A percentile compares a stretch with the other conserved stretches of the same genome.
These are phyloP conservation scores for Limnephilus marmoratus DNA, from an alignment of 2,888 invertebrate genomes.

Conservation along the genomic window DNA sequence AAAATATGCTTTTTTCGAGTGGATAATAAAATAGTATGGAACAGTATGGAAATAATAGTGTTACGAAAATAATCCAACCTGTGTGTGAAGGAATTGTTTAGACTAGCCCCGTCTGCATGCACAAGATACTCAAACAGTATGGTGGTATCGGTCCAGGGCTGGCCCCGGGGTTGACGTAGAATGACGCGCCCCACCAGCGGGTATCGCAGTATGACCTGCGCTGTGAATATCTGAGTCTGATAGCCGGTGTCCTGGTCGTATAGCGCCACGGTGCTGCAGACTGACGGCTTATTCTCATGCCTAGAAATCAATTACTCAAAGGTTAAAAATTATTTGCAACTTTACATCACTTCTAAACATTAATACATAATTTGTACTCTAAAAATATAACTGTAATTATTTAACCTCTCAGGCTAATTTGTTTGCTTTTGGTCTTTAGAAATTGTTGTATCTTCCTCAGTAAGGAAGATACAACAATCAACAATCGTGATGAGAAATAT, in stretches of 20 bases:
- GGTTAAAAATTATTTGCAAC: neutral
- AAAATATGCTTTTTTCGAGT: no score
- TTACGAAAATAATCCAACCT: conserved; percentile 70
- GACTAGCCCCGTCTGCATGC: conserved; percentile 89
- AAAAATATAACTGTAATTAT: no score
- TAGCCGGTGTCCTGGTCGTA: conserved; percentile 82
- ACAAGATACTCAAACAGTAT: conserved; percentile 90
- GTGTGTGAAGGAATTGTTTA: conserved; percentile 85
- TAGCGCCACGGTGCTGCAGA: conserved; percentile 76
- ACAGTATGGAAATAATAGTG: no score
- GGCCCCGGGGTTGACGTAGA: conserved; percentile 87
- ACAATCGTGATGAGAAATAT: no score
- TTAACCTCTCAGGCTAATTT: no score
- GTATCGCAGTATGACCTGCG: conserved; percentile 89
- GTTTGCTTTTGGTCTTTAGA: no score
- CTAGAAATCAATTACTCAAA: conserved; percentile 68
- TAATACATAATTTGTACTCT: no score
- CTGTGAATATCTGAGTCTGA: conserved; percentile 86
- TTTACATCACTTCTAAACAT: neutral
- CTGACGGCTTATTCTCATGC: conserved; percentile 74
- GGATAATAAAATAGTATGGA: no score
- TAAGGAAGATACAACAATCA: no score
- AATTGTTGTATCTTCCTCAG: no score
- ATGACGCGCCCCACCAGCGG: conserved; percentile 91
- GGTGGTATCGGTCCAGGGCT: conserved; percentile 91